Evolutionary conservation across 2,113 vertebrate species (phyloP).

Genomic region (Clarias batrachus): DNA sequence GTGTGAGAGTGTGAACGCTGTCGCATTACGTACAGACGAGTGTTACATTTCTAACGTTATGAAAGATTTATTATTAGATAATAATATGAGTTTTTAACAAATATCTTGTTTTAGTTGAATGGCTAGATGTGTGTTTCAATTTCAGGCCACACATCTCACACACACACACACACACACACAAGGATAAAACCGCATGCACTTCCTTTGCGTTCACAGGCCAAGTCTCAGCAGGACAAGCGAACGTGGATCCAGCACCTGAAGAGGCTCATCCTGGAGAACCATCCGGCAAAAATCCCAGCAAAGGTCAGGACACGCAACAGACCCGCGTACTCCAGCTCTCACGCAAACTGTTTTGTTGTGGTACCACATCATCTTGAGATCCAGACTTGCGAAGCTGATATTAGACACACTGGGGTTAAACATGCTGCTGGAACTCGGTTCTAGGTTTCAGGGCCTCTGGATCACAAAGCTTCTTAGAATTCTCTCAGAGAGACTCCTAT

Average conservation of each 20-base stretch:
- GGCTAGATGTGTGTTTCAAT: neutral
- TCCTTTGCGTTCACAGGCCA: conserved; percentile 75
- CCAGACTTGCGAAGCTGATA: neutral
- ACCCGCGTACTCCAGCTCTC: neutral
- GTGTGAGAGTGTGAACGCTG: conserved; percentile 34
- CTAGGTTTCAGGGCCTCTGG: neutral
- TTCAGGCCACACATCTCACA: too few relatives aligned
- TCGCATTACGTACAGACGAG: too few relatives aligned
- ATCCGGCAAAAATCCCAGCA: conserved; percentile 95
- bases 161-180: neutral
- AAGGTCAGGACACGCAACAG: conserved; percentile 78
- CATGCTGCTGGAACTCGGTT: neutral
- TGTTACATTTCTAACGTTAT: too few relatives aligned
- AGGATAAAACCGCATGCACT: neutral
- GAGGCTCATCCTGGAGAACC: conserved; percentile 97
- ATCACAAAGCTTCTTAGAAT: neutral
- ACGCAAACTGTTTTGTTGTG: neutral
- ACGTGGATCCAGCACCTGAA: conserved; percentile 97
- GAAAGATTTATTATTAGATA: neutral
- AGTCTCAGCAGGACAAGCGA: conserved; percentile 93
- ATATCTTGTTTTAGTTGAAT: too few relatives aligned
- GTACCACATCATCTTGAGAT: neutral
- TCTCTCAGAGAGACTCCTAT: too few relatives aligned
- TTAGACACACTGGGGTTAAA: neutral
- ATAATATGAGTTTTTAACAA: neutral